Evolutionary conservation across 2,797 vertebrate genomes (phyloP), one percentile per base, ranked within the genome.

Genomic region (Semotilus atromaculatus): DNA sequence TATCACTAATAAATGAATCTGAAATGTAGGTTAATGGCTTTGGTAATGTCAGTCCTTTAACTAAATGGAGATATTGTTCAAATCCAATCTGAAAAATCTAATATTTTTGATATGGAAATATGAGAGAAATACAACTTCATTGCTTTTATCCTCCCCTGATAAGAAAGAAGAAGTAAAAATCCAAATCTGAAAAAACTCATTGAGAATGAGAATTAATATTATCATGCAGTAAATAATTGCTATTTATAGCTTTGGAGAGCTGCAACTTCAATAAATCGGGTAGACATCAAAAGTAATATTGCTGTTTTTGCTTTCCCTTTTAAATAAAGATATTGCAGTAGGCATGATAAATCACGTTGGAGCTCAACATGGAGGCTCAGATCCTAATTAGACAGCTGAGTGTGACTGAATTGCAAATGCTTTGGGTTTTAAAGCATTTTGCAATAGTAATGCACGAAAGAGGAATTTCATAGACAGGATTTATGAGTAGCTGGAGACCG

Each of bases 401-500:
- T 48, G 66, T 73, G 55, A 80, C 43, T 72, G 55, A 70, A 62
- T 80, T 64, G 43, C 38, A 51, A 72, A 62, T 72, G 76, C 16
- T 38, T 80, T 66, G 40, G 23, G 18, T 62, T 62, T 51, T 72
- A 29, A 58, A 70, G 51, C 18, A 1, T 29, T 85, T 38, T 36
- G 55, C 16, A 64, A 64, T 40, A 53, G 51, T 23, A 85, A 77
- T 40, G 67, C 34, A 43, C 36, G 16, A 23, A 18, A 78, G 29
- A 86, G 68, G 43, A 66, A 79, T 86, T 62, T 80, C 84, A 82
- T 77, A 73, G 80, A 84, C 34, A 53, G 78, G 74, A 86, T 84
- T 84, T 85, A 79, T 85, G 60, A 85, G 40, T 78, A 66, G 82
- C 77, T 77, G 38, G 76, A 84, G 66, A 79, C 53, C 23, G 58